A percentile compares a stretch with the other conserved stretches of the same genome.
These are phyloP conservation scores for Tretioscincus oriximinensis DNA, from an alignment of 2,113 vertebrate species.

Conservation along the genomic window DNA sequence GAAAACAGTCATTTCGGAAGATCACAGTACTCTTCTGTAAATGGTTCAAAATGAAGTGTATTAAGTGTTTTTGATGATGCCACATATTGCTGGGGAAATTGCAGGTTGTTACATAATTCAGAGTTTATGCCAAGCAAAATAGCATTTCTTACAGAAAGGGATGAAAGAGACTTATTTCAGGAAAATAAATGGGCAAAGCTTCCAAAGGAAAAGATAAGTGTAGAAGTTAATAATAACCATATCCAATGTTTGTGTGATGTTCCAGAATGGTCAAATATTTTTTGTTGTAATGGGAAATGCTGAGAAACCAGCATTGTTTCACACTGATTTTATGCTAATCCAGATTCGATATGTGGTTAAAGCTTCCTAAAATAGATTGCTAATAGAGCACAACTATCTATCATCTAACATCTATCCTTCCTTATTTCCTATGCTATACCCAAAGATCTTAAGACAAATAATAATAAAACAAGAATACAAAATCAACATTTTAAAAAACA, in stretches of 20 bases:
- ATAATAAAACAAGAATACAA: no score
- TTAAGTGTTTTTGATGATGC: conserved; percentile 18
- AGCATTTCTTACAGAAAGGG: conserved; percentile 35
- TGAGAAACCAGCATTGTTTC: not conserved
- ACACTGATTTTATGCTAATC: no score
- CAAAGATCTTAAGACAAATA: no score
- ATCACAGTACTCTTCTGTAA: conserved; percentile 22
- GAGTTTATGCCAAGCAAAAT: conserved; percentile 37
- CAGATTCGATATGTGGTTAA: no score
- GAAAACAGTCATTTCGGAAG: conserved; percentile 26
- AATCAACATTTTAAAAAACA: no score
- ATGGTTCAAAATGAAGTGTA: conserved; percentile 29
- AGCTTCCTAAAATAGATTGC: no score
- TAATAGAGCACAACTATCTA: no score
- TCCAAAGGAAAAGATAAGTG: not conserved
- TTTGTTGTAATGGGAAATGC: not conserved
- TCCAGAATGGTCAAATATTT: not conserved
- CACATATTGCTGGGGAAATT: conserved; percentile 46
- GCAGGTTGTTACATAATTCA: conserved; percentile 52
- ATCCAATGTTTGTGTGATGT: not conserved
- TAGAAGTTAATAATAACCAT: not conserved
- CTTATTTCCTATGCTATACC: no score
- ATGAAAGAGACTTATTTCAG: conserved; percentile 44
- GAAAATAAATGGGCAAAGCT: conserved; percentile 33
- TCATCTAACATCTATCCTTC: no score